phyloP scores from a whole-genome alignment of 2,797 vertebrate genomes.

The Myotis vivesi region DNA sequence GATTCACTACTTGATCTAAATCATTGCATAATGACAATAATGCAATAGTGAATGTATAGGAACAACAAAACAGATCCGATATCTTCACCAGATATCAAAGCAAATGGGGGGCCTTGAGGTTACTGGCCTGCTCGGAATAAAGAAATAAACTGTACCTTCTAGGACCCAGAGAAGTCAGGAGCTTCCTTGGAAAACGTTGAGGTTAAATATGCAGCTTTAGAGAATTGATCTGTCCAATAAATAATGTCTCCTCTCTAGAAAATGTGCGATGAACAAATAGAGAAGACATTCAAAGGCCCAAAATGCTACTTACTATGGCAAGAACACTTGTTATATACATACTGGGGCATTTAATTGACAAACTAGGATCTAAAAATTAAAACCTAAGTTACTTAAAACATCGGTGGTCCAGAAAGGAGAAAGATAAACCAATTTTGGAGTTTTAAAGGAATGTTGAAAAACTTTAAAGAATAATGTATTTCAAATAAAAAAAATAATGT shows the following conservation, averaged over 20 bases:
- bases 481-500: not conserved
- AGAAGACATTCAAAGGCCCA: not conserved
- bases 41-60: not conserved
- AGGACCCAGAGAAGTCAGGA: not conserved
- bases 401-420: not conserved
- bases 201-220: not conserved
- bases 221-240: not conserved
- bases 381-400: not conserved
- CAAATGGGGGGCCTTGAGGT: not conserved
- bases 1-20: not conserved
- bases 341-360: not conserved
- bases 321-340: not conserved
- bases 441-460: not conserved
- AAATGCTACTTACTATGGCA: not conserved
- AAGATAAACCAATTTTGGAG: not conserved
- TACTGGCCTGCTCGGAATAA: not conserved
- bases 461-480: not conserved
- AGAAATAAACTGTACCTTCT: not conserved
- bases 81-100: not conserved
- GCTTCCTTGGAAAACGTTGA: not conserved
- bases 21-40: not conserved
- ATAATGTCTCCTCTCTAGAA: not conserved
- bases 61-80: not conserved
- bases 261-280: not conserved
- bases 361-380: not conserved